Evolutionary conservation across 2,797 vertebrate genomes (phyloP).

Genomic region (Cetoscarus ocellatus): DNA sequence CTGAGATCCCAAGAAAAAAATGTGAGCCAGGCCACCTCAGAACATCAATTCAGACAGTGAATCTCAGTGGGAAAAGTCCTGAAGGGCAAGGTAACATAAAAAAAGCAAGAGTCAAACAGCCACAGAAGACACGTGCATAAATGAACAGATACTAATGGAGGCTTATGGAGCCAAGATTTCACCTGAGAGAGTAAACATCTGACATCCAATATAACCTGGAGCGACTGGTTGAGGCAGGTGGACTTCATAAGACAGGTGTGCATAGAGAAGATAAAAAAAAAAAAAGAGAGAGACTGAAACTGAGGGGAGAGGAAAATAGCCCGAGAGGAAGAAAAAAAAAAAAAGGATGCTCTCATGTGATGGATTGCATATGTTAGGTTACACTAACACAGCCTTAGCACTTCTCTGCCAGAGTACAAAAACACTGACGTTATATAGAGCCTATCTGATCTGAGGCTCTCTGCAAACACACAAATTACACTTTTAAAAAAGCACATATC

Average conservation of each 20-base stretch:
- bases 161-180: slow-evolving; percentile 3
- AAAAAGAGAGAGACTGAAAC: neutral
- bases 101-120: slow-evolving; percentile 3
- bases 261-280: slow-evolving; percentile 48
- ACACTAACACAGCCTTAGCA: slow-evolving; percentile 52
- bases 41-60: slow-evolving; percentile 17
- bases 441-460: slow-evolving; percentile 32
- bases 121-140: slow-evolving; percentile 9
- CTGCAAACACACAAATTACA: slow-evolving; percentile 59
- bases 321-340: slow-evolving; percentile 36
- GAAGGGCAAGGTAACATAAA: slow-evolving; percentile 2
- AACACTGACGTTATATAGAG: slow-evolving; percentile 64
- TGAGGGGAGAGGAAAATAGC: slow-evolving; percentile 37
- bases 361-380: slow-evolving; percentile 55
- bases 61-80: slow-evolving; percentile 18
- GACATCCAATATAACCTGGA: slow-evolving; percentile 26
- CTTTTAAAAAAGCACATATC: slow-evolving; percentile 42
- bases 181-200: slow-evolving; percentile 32
- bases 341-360: slow-evolving; percentile 33
- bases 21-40: slow-evolving; percentile 4
- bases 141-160: slow-evolving; percentile 28
- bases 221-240: slow-evolving; percentile 37
- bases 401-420: slow-evolving; percentile 55
- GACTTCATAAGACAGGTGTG: slow-evolving; percentile 46
- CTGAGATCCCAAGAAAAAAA: slow-evolving; percentile 16